Conservation (phyloP, 2,888 invertebrate species). For the Calameuta filiformis region DNA sequence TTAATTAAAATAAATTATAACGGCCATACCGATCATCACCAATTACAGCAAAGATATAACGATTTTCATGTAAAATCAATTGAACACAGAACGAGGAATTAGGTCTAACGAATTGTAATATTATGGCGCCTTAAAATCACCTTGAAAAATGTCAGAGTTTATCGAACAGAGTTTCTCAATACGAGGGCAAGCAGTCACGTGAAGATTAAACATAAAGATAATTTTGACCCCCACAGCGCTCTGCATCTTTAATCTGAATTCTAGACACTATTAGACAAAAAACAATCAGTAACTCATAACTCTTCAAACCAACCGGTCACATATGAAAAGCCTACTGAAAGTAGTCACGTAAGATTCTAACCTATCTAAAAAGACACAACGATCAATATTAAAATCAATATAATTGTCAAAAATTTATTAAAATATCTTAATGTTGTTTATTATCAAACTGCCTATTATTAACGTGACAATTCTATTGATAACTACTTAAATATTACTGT, state of each 20-base stretch:
- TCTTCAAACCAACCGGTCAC: not conserved
- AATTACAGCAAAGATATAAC: not conserved
- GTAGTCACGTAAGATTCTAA: not conserved
- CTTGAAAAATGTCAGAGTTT: conserved; percentile 23
- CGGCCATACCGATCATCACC: too few species aligned
- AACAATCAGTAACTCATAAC: not conserved
- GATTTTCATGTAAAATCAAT: not conserved
- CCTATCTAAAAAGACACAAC: not conserved
- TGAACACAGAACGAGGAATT: not conserved
- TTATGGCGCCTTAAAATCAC: not conserved
- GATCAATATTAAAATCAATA: not conserved
- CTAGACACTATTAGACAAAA: not conserved
- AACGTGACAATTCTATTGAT: not conserved
- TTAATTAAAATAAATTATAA: too few species aligned
- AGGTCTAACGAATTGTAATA: not conserved
- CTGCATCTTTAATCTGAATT: not conserved
- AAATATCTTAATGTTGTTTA: not conserved
- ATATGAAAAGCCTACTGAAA: not conserved
- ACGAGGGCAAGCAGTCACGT: not conserved
- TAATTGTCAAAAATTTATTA: not conserved
- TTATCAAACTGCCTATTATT: not conserved
- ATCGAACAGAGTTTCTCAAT: conserved; percentile 24
- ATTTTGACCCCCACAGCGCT: not conserved
- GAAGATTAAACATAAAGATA: conserved; percentile 5
- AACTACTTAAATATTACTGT: not conserved